phyloP scores from a whole-genome alignment of 2,113 vertebrate species.

The Mastomys coucha region DNA sequence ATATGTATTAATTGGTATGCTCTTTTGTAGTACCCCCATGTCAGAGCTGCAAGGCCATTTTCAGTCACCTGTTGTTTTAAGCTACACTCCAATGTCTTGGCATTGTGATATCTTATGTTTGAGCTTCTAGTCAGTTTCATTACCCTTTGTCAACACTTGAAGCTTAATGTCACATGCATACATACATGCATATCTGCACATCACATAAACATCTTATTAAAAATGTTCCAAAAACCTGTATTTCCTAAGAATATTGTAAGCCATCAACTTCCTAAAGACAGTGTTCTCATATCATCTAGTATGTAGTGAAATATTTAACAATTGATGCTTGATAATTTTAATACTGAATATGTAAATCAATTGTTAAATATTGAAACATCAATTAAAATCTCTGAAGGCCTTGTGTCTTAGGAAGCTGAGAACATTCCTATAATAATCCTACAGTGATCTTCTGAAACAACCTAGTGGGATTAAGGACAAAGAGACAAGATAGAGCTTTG shows the following conservation, averaged over 20 bases:
- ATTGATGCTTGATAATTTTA: background rate
- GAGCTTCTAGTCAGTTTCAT: background rate
- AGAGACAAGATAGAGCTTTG: background rate
- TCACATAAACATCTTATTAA: background rate
- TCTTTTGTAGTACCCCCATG: background rate
- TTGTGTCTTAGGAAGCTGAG: background rate
- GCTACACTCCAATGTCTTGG: background rate
- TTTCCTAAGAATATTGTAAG: slow-evolving; percentile 1
- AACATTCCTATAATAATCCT: background rate
- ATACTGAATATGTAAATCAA: background rate
- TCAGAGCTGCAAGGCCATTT: background rate
- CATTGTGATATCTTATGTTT: background rate
- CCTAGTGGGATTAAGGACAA: background rate
- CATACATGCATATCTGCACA: background rate
- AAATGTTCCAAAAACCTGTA: background rate
- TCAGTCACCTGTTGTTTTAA: background rate
- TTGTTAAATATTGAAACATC: background rate
- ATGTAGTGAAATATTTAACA: background rate
- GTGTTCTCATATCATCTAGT: background rate
- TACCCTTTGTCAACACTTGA: background rate
- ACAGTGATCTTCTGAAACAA: background rate
- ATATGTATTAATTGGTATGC: background rate
- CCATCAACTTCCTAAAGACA: background rate
- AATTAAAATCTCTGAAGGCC: background rate
- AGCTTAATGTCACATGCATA: background rate